phyloP scores from a whole-genome alignment of 2,113 vertebrate genomes.

The Neoarius graeffei region DNA sequence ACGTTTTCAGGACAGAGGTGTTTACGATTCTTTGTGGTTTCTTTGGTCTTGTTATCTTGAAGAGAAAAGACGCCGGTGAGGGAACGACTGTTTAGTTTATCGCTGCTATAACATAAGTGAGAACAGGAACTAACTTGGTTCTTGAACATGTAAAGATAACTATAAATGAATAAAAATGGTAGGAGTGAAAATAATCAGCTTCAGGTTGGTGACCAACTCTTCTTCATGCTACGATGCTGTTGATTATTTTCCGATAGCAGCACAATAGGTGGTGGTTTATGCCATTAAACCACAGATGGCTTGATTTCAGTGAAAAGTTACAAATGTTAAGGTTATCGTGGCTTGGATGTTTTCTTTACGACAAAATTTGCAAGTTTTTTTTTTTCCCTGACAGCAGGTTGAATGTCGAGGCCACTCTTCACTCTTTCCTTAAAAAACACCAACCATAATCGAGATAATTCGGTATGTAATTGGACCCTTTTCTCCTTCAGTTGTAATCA shows the following conservation, averaged over 20 bases:
- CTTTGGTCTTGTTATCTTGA: neutral
- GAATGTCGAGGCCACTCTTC: neutral
- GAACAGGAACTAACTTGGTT: neutral
- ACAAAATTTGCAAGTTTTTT: neutral
- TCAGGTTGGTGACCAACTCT: neutral
- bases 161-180: neutral
- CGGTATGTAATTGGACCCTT: slow-evolving; percentile 28
- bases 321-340: neutral
- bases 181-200: neutral
- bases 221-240: neutral
- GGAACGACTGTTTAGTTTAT: neutral
- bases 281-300: neutral
- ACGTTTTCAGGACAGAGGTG: neutral
- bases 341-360: neutral
- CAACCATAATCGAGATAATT: slow-evolving; percentile 36
- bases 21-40: neutral
- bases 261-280: neutral
- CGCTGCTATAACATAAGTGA: neutral
- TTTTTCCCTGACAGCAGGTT: neutral
- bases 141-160: neutral
- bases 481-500: slow-evolving; percentile 19
- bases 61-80: neutral
- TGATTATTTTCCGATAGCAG: neutral
- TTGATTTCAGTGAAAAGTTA: neutral
- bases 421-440: slow-evolving; percentile 3